Evolutionary conservation across 2,113 vertebrate genomes (phyloP).

Genomic region (Rhinolophus sinicus): DNA sequence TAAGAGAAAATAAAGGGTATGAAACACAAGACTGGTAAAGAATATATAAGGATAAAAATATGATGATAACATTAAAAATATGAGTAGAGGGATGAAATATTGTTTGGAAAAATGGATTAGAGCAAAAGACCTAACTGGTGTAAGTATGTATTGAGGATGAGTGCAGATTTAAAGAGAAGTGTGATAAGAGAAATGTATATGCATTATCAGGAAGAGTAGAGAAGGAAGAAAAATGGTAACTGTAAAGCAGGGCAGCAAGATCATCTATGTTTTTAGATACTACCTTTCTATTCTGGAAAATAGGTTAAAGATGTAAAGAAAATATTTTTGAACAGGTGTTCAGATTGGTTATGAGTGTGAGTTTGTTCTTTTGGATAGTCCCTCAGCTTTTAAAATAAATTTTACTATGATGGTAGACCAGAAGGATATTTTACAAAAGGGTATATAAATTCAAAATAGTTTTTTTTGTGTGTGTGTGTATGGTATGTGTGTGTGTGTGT

Average conservation of each 20-base stretch:
- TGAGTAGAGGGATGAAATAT: neutral
- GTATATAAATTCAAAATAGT: neutral
- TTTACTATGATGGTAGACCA: neutral
- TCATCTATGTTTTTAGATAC: neutral
- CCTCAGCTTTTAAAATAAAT: neutral
- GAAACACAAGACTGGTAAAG: neutral
- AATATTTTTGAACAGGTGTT: neutral
- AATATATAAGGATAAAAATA: neutral
- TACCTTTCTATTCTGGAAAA: neutral
- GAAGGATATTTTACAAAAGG: neutral
- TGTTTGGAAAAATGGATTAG: neutral
- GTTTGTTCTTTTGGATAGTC: neutral
- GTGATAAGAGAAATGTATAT: neutral
- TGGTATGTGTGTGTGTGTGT: neutral
- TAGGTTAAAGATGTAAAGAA: rapidly evolving
- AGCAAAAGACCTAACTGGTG: neutral
- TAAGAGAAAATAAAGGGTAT: neutral
- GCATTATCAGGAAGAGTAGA: neutral
- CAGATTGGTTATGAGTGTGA: neutral
- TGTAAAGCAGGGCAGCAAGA: neutral
- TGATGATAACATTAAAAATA: neutral
- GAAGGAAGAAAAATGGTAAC: neutral
- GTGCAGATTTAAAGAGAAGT: neutral
- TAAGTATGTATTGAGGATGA: neutral
- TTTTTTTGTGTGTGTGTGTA: neutral